Percentiles rank a stretch among this genome's conserved stretches.
These are phyloP conservation scores for Hycleus cichorii DNA, from an alignment of 1,140 invertebrate species.

Conservation along the genomic window DNA sequence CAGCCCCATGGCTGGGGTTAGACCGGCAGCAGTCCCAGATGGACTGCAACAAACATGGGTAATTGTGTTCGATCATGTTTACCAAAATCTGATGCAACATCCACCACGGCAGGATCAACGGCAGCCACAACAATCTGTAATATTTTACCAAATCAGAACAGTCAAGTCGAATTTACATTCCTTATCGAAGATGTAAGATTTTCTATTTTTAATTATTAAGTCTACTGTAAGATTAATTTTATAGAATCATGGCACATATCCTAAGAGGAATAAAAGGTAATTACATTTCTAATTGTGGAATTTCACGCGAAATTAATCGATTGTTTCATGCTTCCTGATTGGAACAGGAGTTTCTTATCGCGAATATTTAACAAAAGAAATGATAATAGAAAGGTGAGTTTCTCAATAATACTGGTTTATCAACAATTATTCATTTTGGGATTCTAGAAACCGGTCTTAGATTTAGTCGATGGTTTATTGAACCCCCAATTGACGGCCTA, in stretches of 20 bases:
- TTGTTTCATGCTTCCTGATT: slow-evolving; percentile 16
- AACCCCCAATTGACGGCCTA: slow-evolving; percentile 43
- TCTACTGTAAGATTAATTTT: not conserved
- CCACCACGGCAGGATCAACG: too few relatives aligned
- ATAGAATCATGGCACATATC: slow-evolving; percentile 13
- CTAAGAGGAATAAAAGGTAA: slow-evolving; percentile 2
- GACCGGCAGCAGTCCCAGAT: slow-evolving; percentile 31
- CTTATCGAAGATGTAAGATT: slow-evolving; percentile 34
- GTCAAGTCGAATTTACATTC: slow-evolving; percentile 30
- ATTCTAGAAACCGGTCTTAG: slow-evolving; percentile 36
- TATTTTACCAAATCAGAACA: slow-evolving; percentile 27
- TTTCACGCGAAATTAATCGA: not conserved
- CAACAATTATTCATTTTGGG: slow-evolving; percentile 16
- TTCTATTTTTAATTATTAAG: not conserved
- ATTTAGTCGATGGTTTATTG: slow-evolving; percentile 44
- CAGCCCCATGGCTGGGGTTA: slow-evolving; percentile 34
- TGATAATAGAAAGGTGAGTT: slow-evolving; percentile 27
- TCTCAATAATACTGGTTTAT: not conserved
- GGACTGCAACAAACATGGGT: slow-evolving; percentile 44
- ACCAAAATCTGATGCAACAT: slow-evolving; percentile 27
- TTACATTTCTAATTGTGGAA: not conserved
- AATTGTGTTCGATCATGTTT: slow-evolving; percentile 46
- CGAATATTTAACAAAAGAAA: slow-evolving; percentile 29
- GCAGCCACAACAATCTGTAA: slow-evolving; percentile 5
- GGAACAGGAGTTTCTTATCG: slow-evolving; percentile 27